A percentile compares a stretch with the other conserved stretches of the same genome.
Conservation (phyloP, 2,797 vertebrate genomes). For the Galago senegalensis region DNA sequence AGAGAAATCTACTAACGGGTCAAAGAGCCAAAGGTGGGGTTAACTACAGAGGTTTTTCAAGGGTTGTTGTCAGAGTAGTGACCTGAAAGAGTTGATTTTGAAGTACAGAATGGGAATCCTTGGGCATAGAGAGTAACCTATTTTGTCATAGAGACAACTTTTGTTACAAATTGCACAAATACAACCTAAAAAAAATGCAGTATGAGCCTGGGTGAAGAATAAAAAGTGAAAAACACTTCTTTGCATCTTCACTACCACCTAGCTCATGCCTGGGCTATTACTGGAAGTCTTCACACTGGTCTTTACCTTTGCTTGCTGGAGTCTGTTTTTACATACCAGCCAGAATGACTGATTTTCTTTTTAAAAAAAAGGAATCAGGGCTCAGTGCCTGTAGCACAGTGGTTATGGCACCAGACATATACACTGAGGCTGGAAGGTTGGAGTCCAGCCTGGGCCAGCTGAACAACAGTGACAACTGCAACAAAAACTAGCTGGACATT, state of each 20-base stretch:
- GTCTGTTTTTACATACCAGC: not conserved
- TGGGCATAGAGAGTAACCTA: not conserved
- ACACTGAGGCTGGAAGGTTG: too few species aligned
- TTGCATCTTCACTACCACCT: not conserved
- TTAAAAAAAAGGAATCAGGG: not conserved
- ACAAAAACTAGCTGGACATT: too few species aligned
- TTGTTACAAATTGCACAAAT: constrained; percentile 13
- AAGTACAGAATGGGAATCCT: not conserved
- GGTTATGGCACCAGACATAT: too few species aligned
- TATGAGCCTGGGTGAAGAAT: not conserved
- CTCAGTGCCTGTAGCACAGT: too few species aligned
- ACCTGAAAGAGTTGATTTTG: not conserved
- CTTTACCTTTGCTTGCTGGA: not conserved
- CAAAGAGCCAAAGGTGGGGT: not conserved
- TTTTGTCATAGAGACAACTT: not conserved
- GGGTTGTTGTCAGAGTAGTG: not conserved
- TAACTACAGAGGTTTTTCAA: not conserved
- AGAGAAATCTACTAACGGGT: not conserved
- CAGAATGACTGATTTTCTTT: not conserved
- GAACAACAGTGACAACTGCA: too few species aligned
- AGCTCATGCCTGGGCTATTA: not conserved
- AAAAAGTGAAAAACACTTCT: not conserved
- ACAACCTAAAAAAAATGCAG: not conserved
- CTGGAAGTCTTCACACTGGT: not conserved
- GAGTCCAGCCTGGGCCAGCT: too few species aligned